Percentiles rank a stretch among this genome's conserved stretches.
Conservation (phyloP, 2,797 vertebrate species). For the Sebastolobus alascanus region DNA sequence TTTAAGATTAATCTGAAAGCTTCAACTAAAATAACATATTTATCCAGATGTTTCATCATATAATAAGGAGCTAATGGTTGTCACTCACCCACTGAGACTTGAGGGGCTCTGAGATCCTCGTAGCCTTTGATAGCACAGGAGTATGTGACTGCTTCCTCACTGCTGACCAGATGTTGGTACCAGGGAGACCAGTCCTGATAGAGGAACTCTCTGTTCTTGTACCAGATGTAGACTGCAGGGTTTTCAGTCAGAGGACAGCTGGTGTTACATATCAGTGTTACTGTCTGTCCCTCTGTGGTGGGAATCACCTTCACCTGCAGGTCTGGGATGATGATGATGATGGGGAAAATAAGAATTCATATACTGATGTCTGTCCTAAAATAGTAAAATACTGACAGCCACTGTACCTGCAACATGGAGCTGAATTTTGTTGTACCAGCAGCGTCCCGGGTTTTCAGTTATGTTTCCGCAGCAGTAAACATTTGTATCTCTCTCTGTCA, state of each 20-base stretch:
- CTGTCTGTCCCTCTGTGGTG: neutral
- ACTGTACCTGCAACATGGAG: too few relatives aligned
- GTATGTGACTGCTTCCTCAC: conserved; percentile 33
- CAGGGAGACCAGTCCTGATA: conserved; percentile 32
- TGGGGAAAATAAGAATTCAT: too few relatives aligned
- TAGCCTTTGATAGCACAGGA: conserved; percentile 45
- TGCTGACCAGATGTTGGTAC: conserved; percentile 42
- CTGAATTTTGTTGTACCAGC: too few relatives aligned
- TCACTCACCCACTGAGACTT: conserved; percentile 53
- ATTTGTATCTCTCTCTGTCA: too few relatives aligned
- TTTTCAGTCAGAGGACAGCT: conserved; percentile 46
- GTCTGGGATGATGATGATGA: conserved; percentile 24
- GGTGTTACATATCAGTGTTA: conserved; percentile 53
- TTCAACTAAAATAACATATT: too few relatives aligned
- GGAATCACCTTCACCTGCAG: conserved; percentile 53
- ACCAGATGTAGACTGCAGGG: conserved; percentile 43
- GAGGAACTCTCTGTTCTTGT: conserved; percentile 30
- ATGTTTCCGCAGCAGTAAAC: too few relatives aligned
- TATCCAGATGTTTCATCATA: too few relatives aligned
- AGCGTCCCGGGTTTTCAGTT: too few relatives aligned
- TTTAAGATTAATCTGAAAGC: too few relatives aligned
- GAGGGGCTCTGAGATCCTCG: conserved; percentile 32
- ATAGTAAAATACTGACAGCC: too few relatives aligned
- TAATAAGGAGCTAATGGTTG: neutral
- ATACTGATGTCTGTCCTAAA: too few relatives aligned